Percentiles rank a stretch among this genome's conserved stretches.
Conservation (phyloP, 2,888 invertebrate genomes). For the Acanthosoma haemorrhoidale region DNA sequence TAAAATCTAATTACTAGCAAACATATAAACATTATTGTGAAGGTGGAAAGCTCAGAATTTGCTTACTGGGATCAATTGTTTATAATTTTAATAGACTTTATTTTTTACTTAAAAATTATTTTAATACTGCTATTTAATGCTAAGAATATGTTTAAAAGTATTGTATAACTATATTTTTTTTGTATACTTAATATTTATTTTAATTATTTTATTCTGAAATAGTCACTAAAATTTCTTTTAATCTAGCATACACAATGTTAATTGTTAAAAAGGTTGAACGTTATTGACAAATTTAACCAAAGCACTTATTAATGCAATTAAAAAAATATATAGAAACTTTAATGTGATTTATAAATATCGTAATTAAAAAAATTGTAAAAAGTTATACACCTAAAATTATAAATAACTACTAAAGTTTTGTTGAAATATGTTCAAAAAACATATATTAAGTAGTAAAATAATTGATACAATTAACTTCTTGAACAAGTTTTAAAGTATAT, state of each 20-base stretch:
- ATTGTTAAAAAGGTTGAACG: not conserved
- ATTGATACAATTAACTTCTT: not conserved
- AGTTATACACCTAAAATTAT: too few species aligned
- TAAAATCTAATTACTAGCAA: too few species aligned
- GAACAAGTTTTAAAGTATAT: not conserved
- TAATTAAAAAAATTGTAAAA: too few species aligned
- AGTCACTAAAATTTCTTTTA: not conserved
- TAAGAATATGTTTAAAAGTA: not conserved
- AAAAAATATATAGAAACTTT: too few species aligned
- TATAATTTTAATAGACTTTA: constrained; percentile 4
- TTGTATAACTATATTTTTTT: not conserved
- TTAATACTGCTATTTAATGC: constrained; percentile 4
- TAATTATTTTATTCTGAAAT: not conserved
- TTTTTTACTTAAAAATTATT: constrained; percentile 7
- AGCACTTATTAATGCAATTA: constrained; percentile 5
- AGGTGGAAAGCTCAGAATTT: constrained; percentile 1
- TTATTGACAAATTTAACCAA: too few species aligned
- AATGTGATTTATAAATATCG: too few species aligned
- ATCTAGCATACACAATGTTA: not conserved
- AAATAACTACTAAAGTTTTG: too few species aligned
- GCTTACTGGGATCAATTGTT: constrained; percentile 8
- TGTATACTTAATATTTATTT: too few species aligned
- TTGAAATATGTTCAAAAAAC: too few species aligned
- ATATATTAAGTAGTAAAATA: too few species aligned
- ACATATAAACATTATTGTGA: not conserved